Conservation (phyloP, 2,888 invertebrate species). For the Galeopsomyia nigrocyanea region DNA sequence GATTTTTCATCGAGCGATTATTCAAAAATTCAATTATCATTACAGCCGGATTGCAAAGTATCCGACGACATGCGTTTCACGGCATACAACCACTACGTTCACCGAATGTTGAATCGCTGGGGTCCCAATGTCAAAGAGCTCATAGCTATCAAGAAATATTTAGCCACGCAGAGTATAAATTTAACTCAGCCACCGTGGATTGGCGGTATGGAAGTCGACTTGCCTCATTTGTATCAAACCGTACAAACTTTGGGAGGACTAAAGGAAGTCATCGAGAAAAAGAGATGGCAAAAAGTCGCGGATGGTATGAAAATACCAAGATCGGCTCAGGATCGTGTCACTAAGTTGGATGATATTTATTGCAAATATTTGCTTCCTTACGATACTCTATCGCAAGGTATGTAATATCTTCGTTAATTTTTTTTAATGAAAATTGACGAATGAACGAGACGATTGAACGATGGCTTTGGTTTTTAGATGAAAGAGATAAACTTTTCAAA, state of each 20-base stretch:
- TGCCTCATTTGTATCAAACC: slow-evolving; percentile 86
- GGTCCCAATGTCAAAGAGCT: slow-evolving; percentile 88
- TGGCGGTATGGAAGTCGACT: slow-evolving; percentile 91
- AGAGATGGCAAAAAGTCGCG: slow-evolving; percentile 89
- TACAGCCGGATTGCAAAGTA: slow-evolving; percentile 83
- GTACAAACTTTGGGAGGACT: slow-evolving; percentile 90
- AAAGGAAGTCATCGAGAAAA: slow-evolving; percentile 87
- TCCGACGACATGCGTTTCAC: slow-evolving; percentile 89
- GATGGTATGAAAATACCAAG: slow-evolving; percentile 90
- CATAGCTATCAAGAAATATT: slow-evolving; percentile 86
- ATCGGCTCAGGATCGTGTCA: slow-evolving; percentile 82
- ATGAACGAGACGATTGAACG: too few relatives aligned
- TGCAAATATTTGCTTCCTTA: slow-evolving; percentile 92
- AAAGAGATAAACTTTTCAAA: slow-evolving; percentile 80
- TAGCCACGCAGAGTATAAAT: slow-evolving; percentile 82
- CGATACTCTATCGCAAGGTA: slow-evolving; percentile 83
- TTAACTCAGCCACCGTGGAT: slow-evolving; percentile 85
- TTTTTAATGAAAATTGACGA: too few relatives aligned
- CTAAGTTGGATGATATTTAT: slow-evolving; percentile 89
- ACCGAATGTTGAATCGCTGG: slow-evolving; percentile 90
- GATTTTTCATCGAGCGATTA: neutral
- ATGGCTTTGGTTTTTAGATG: slow-evolving; percentile 72
- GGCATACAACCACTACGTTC: slow-evolving; percentile 90
- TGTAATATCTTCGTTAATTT: slow-evolving; percentile 10
- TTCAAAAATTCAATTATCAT: slow-evolving; percentile 45